Conservation (phyloP, 2,888 invertebrate species). For the Keiferia lycopersicella region DNA sequence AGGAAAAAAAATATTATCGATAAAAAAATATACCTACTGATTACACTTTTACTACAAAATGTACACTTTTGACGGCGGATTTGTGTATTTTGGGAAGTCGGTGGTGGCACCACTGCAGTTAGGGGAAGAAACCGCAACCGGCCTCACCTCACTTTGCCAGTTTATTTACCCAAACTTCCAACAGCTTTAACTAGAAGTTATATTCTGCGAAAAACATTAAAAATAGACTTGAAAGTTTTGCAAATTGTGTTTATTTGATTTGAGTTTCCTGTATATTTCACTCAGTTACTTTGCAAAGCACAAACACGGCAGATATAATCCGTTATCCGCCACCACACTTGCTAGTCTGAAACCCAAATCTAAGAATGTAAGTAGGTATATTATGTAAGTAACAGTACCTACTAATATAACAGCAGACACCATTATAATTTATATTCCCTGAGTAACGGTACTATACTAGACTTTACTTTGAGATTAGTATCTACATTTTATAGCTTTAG, state of each 20-base stretch:
- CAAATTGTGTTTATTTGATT: background rate
- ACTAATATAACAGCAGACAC: too few relatives aligned
- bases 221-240: background rate
- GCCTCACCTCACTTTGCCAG: background rate
- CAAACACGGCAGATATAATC: too few relatives aligned
- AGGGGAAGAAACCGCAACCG: background rate
- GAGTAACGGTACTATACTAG: background rate
- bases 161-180: constrained; percentile 1
- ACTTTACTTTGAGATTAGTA: background rate
- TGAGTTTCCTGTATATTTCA: background rate
- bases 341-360: background rate
- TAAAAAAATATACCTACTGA: too few relatives aligned
- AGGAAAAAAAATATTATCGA: too few relatives aligned
- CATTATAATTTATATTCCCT: background rate
- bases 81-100: too few relatives aligned
- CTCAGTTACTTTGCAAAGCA: background rate
- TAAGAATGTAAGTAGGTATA: background rate
- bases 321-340: background rate
- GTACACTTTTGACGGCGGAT: too few relatives aligned
- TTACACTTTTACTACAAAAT: too few relatives aligned
- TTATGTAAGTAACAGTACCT: too few relatives aligned
- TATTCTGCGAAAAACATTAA: background rate
- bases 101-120: too few relatives aligned
- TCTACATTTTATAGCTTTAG: constrained; percentile 4
- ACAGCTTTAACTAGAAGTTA: background rate